Conservation (phyloP, 2,113 vertebrate genomes). For the Passer montanus region DNA sequence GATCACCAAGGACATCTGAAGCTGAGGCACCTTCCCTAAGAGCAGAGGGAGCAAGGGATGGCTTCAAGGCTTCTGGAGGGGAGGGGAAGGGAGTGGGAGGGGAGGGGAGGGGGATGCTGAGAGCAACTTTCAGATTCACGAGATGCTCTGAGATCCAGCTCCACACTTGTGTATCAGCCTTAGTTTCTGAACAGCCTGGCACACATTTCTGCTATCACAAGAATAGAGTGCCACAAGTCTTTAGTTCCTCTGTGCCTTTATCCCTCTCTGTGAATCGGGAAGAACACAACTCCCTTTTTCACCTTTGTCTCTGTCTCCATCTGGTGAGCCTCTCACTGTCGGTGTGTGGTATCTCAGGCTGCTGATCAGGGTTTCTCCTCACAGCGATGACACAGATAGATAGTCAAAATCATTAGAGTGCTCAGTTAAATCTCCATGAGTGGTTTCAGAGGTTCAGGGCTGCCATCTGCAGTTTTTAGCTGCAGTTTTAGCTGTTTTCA, state of each 20-base stretch:
- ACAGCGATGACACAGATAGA: neutral
- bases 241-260: neutral
- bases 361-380: neutral
- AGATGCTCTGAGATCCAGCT: neutral
- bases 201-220: neutral
- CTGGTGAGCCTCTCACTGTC: neutral
- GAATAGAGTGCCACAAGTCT: neutral
- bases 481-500: neutral
- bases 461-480: conserved; percentile 12
- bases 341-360: neutral
- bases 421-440: neutral
- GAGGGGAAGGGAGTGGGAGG: too few relatives aligned
- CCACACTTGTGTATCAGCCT: neutral
- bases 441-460: conserved; percentile 6
- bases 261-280: neutral
- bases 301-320: neutral
- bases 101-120: fast-evolving
- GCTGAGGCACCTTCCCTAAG: neutral
- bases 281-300: neutral
- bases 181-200: neutral
- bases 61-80: neutral
- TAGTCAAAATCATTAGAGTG: neutral
- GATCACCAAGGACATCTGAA: neutral
- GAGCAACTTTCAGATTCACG: neutral
- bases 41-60: neutral